Evolutionary conservation across 1,140 invertebrate genomes (phyloP), one percentile per base, ranked within the genome.

Genomic region (Thaumetopoea pityocampa): DNA sequence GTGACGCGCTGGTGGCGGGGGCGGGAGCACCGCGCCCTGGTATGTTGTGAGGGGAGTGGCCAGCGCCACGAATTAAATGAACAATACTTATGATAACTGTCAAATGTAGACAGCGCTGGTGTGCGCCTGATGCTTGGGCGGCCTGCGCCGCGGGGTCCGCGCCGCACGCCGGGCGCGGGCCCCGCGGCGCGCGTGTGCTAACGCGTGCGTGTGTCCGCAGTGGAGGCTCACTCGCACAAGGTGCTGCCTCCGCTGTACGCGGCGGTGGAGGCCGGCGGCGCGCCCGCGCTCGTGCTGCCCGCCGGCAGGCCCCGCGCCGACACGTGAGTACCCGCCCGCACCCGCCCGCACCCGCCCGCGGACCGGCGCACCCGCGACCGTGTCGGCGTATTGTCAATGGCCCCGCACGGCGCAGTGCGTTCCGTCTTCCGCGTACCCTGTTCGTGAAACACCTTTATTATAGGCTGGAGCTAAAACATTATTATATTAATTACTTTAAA

Each of bases 221-320:
- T 58, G 71, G 71, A 80, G 68, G 65, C 58, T 51, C 68, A 65
- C 61, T 57, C 68, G 54, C 67, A 76, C 65, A 76, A 68, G 70
- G 71, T 64, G 64, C 73, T 80, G 72, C 76, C 76, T 48, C 69
- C 76, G 67, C 70, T 80, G 71, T 78, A 68, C 73, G 73, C 76
- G 53, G 68, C 65, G 48, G 66, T 80, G 63, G 72, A 80, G 72
- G 41, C 29, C 27, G 34, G 28, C 9, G 38, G 50, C 17, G 51
- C 51, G 47, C 59, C 59, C 53, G 55, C 56, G 59, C 63, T 73
- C 63, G 60, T 69, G 61, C 53, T 64, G 55, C 62, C 44, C 17
- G 43, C 61, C 42, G 51, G 52, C 34, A 37, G 52, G 26, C 64
- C 53, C 35, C 60, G 60, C 30, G 35, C 55, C 51, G 55, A 62